Percentiles rank a stretch among this genome's conserved stretches.
These are phyloP conservation scores for Novumbra hubbsi DNA, from an alignment of 2,797 vertebrate species.

Conservation along the genomic window DNA sequence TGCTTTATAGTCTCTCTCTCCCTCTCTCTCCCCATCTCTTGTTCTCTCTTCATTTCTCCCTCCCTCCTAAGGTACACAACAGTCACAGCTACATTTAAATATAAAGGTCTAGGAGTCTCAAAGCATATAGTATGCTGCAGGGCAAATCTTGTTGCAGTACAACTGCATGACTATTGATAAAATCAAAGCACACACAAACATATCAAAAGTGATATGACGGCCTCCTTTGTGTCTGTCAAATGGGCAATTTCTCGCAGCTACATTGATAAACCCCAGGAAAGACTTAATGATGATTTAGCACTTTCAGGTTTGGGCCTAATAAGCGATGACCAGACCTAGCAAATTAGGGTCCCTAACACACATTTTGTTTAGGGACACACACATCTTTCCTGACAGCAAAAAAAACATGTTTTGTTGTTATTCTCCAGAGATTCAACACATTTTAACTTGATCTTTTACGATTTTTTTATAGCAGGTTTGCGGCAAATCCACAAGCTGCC, in stretches of 20 bases:
- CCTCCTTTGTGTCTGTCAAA: neutral
- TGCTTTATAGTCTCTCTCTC: neutral
- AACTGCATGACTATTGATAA: slow-evolving; percentile 1
- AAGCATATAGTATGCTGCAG: slow-evolving; percentile 36
- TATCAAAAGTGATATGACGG: slow-evolving; percentile 23
- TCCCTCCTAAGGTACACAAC: slow-evolving; percentile 61
- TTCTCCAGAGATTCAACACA: too few relatives aligned
- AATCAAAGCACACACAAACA: slow-evolving; percentile 26
- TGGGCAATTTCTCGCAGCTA: neutral
- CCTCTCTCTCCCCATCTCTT: neutral
- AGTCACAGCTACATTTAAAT: slow-evolving; percentile 70
- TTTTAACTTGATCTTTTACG: too few relatives aligned
- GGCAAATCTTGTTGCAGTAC: neutral
- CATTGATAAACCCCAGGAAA: neutral
- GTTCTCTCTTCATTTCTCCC: slow-evolving; percentile 33
- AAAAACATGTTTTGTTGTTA: too few relatives aligned
- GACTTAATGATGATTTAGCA: too few relatives aligned
- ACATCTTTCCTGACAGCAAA: too few relatives aligned
- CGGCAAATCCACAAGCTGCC: too few relatives aligned
- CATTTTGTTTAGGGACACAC: too few relatives aligned
- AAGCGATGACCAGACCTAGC: too few relatives aligned
- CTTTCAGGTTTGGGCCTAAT: too few relatives aligned
- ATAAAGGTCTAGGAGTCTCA: slow-evolving; percentile 54
- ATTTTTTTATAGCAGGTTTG: too few relatives aligned
- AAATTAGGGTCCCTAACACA: too few relatives aligned